phyloP scores from a whole-genome alignment of 2,113 vertebrate species.

The Corynorhinus townsendii region DNA sequence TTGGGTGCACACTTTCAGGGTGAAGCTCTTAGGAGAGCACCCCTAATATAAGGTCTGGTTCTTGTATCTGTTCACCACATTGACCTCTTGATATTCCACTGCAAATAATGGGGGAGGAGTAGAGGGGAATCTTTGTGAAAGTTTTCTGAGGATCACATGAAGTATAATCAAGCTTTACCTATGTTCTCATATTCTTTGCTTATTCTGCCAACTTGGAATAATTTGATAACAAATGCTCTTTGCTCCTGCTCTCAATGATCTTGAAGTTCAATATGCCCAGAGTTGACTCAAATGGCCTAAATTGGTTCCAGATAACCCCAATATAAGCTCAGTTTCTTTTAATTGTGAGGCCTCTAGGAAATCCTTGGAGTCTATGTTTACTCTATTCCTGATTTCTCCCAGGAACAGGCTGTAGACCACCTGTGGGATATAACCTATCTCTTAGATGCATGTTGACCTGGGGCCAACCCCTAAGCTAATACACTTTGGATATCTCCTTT shows the following conservation, averaged over 20 bases:
- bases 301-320: too few species aligned
- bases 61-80: background rate
- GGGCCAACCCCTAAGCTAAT: background rate
- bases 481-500: background rate
- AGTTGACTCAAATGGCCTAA: background rate
- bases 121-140: background rate
- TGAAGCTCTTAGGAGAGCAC: background rate
- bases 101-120: background rate
- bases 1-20: background rate
- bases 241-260: background rate
- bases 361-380: too few species aligned
- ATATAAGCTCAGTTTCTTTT: background rate
- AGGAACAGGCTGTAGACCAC: background rate
- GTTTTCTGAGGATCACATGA: background rate
- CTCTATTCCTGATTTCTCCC: background rate
- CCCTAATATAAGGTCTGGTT: background rate
- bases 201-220: background rate
- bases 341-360: background rate
- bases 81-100: background rate
- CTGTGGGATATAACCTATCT: accelerated
- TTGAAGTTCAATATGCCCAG: background rate
- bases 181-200: background rate
- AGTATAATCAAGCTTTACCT: background rate
- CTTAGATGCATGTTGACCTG: accelerated
- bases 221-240: accelerated